These are phyloP conservation scores for Drosophila nikananu DNA, from an alignment of 1,140 invertebrate genomes.

Conservation along the genomic window DNA sequence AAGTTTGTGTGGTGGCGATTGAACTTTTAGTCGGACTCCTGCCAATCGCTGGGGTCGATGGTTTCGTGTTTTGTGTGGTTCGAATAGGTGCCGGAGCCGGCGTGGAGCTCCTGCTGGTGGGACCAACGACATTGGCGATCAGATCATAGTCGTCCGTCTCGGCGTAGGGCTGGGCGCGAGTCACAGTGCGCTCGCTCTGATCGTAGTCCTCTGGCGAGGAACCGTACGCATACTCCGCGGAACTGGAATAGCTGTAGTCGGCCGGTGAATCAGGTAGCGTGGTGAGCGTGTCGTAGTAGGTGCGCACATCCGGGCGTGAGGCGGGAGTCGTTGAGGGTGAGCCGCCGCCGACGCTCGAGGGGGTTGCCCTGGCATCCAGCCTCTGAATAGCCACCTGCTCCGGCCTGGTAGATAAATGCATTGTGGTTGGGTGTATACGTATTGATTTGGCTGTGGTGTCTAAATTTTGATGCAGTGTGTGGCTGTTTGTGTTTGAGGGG, in stretches of 20 bases:
- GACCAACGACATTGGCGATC: slow-evolving; percentile 51
- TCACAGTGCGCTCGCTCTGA: slow-evolving; percentile 41
- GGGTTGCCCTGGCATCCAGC: slow-evolving; percentile 35
- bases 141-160: slow-evolving; percentile 55
- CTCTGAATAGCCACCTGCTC: slow-evolving; percentile 66
- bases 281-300: slow-evolving; percentile 62
- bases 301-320: slow-evolving; percentile 51
- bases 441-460: slow-evolving; percentile 29
- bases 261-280: slow-evolving; percentile 21
- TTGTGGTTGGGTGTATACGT: slow-evolving; percentile 43
- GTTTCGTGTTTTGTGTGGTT: slow-evolving; percentile 16
- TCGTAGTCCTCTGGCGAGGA: slow-evolving; percentile 51
- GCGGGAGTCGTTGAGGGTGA: slow-evolving; percentile 35
- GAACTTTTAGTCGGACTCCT: slow-evolving; percentile 49
- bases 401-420: slow-evolving; percentile 62
- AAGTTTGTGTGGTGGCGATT: slow-evolving; percentile 41
- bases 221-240: slow-evolving; percentile 50
- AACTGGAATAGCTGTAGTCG: slow-evolving; percentile 64
- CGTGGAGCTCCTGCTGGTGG: slow-evolving; percentile 19
- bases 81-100: slow-evolving; percentile 14
- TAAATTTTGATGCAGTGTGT: slow-evolving; percentile 66
- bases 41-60: slow-evolving; percentile 19
- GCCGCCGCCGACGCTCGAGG: slow-evolving; percentile 8
- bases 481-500: slow-evolving; percentile 10
- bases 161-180: slow-evolving; percentile 4